Evolutionary conservation across 2,888 invertebrate genomes (phyloP).

Genomic region (Troides aeacus): DNA sequence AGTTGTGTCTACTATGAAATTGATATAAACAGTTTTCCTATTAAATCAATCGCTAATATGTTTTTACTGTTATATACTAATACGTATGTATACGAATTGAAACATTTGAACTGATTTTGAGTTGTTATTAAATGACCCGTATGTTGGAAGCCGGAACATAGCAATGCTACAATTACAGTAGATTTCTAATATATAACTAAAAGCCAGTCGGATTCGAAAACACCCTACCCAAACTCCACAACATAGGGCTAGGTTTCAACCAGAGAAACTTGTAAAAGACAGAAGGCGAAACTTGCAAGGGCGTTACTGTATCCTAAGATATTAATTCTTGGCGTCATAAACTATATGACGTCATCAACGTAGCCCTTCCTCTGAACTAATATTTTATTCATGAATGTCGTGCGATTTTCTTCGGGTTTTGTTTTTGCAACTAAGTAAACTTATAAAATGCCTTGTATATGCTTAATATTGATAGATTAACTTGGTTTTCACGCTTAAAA

Average conservation of each 20-base stretch:
- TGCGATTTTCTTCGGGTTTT: constrained; percentile 58
- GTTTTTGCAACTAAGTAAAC: constrained; percentile 40
- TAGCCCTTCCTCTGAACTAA: constrained; percentile 59
- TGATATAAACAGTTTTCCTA: not conserved
- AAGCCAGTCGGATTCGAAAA: too few species aligned
- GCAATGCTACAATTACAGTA: too few species aligned
- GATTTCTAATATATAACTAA: too few species aligned
- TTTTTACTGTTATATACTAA: not conserved
- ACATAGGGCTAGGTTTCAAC: too few species aligned
- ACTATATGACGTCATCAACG: constrained; percentile 61
- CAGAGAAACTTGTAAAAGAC: not conserved
- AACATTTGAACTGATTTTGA: too few species aligned
- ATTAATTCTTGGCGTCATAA: constrained; percentile 60
- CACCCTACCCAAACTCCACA: too few species aligned
- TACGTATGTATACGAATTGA: too few species aligned
- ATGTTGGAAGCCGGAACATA: too few species aligned
- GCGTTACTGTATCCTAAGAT: constrained; percentile 50
- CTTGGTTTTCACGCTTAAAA: not conserved
- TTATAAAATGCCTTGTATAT: constrained; percentile 6
- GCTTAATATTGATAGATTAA: not conserved
- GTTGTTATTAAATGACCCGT: too few species aligned
- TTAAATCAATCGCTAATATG: not conserved
- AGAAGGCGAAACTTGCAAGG: not conserved
- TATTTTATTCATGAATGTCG: constrained; percentile 62
- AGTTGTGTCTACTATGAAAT: not conserved